Percentiles rank a stretch among this genome's conserved stretches.
Evolutionary conservation across 1,140 invertebrate genomes (phyloP).

Genomic region (Apis florea): DNA sequence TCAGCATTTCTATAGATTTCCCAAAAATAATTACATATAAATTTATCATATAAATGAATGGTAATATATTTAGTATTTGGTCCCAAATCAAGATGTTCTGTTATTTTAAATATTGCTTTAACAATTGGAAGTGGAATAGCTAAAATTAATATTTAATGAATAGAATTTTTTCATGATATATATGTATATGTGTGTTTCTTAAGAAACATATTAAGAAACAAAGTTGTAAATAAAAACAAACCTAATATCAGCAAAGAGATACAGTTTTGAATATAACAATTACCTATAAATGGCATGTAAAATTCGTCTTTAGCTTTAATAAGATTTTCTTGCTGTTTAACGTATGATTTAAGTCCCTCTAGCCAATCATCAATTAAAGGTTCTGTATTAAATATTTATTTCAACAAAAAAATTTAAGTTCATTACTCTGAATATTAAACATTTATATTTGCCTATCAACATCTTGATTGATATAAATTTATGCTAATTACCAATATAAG

Average conservation of each 20-base stretch:
- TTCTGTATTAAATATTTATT: conserved; percentile 48
- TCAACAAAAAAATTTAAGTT: conserved; percentile 14
- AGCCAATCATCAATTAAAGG: conserved; percentile 69
- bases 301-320: conserved; percentile 53
- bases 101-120: conserved; percentile 66
- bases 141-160: conserved; percentile 43
- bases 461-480: conserved; percentile 13
- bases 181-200: too few relatives aligned
- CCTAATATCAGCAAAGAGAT: neutral
- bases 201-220: neutral
- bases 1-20: conserved; percentile 54
- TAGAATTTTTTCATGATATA: neutral
- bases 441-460: neutral
- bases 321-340: conserved; percentile 54
- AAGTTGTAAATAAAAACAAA: neutral
- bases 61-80: conserved; percentile 70
- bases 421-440: neutral
- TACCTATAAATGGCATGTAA: conserved; percentile 70
- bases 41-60: conserved; percentile 73
- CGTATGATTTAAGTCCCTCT: conserved; percentile 57
- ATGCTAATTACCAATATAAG: conserved; percentile 64
- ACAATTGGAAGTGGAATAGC: conserved; percentile 64
- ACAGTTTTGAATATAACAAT: neutral
- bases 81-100: conserved; percentile 59
- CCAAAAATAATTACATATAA: conserved; percentile 68